Conservation (phyloP, 2,888 invertebrate species). For the Scelioninae gen. 1 region DNA sequence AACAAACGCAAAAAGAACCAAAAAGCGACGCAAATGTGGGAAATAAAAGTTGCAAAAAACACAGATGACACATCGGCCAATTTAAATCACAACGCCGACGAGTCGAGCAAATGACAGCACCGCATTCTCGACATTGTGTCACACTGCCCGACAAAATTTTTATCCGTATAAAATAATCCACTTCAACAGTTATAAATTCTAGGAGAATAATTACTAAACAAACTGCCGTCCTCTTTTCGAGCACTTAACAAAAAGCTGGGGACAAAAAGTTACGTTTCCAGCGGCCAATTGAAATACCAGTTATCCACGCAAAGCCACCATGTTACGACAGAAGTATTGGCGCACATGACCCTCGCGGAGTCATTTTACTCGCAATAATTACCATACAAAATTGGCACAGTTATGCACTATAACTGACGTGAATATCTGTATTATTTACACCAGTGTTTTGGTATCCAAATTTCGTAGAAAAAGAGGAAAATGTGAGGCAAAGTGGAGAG, state of each 20-base stretch:
- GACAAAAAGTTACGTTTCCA: slow-evolving; percentile 41
- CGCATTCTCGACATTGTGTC: slow-evolving; percentile 15
- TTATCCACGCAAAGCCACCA: slow-evolving; percentile 28
- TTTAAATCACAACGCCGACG: slow-evolving; percentile 32
- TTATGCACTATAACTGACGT: too few species aligned
- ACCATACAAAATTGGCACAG: too few species aligned
- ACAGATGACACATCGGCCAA: slow-evolving; percentile 45
- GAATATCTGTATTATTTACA: too few species aligned
- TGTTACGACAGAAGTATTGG: slow-evolving; percentile 15
- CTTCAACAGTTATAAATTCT: slow-evolving; percentile 51
- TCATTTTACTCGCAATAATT: background rate
- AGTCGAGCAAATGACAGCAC: background rate
- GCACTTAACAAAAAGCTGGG: slow-evolving; percentile 30
- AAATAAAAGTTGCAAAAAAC: slow-evolving; percentile 15
- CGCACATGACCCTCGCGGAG: slow-evolving; percentile 52
- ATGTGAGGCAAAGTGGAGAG: too few species aligned
- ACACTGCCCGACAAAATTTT: slow-evolving; percentile 21
- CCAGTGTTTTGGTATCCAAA: too few species aligned
- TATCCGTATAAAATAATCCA: slow-evolving; percentile 35
- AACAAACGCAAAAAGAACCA: background rate
- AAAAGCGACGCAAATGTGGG: slow-evolving; percentile 1
- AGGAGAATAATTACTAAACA: slow-evolving; percentile 45
- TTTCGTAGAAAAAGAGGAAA: too few species aligned
- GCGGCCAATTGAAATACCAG: slow-evolving; percentile 40
- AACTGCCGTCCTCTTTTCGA: slow-evolving; percentile 43